phyloP scores from a whole-genome alignment of 2,113 vertebrate genomes.

The Xenopus tropicalis region UCB_Xtro_10.0 CM004448.2:33704001-33704500 shows the following conservation, averaged over 20 bases:
- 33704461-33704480: conserved; percentile 12
- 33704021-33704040: too few species aligned
- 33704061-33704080: too few species aligned
- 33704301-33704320: conserved; percentile 18
- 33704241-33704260: conserved; percentile 23
- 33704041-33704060: too few species aligned
- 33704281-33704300: too few species aligned
- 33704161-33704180: background rate
- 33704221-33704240: conserved; percentile 13
- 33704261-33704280: conserved; percentile 1
- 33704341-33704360: conserved; percentile 28
- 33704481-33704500: conserved; percentile 10
- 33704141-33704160: background rate
- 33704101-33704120: too few species aligned
- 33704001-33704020: too few species aligned
- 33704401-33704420: conserved; percentile 6
- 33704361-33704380: conserved; percentile 28
- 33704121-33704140: too few species aligned
- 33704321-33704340: conserved; percentile 35
- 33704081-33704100: too few species aligned
- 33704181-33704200: conserved; percentile 1
- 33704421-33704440: background rate
- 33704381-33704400: conserved; percentile 1
- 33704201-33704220: conserved; percentile 26
- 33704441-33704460: background rate